Percentiles rank a stretch among this genome's conserved stretches.
Conservation (phyloP, 2,113 vertebrate genomes). For the Hystrix brachyura region DNA sequence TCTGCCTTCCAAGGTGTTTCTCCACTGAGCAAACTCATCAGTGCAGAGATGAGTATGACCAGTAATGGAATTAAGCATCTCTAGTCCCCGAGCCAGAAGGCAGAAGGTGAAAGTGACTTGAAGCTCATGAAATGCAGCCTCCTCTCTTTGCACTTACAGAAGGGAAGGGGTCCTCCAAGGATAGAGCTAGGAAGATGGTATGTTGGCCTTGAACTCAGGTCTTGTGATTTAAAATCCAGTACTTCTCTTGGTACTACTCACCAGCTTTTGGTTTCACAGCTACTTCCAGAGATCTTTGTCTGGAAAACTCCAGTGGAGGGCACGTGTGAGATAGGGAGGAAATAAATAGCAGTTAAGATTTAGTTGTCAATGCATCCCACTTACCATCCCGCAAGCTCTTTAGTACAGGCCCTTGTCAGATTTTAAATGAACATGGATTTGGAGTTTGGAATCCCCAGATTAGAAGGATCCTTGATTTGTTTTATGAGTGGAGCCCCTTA, state of each 20-base stretch:
- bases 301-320: neutral
- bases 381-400: neutral
- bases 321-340: neutral
- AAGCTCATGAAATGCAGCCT: neutral
- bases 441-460: neutral
- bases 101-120: neutral
- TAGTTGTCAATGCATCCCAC: fast-evolving
- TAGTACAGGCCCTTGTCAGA: neutral
- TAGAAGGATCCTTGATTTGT: neutral
- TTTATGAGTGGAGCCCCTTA: neutral
- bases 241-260: neutral
- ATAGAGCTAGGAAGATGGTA: neutral
- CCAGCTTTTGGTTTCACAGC: neutral
- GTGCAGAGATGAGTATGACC: neutral
- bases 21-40: neutral
- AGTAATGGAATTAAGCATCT: neutral
- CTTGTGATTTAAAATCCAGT: neutral
- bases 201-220: neutral
- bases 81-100: neutral
- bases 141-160: neutral
- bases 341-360: neutral
- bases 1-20: neutral
- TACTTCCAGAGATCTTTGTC: neutral
- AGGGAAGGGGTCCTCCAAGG: neutral
- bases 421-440: neutral